A percentile compares a stretch with the other conserved stretches of the same genome.
These are phyloP conservation scores for Drosophila varians DNA, from an alignment of 1,140 invertebrate genomes.

Conservation along the genomic window DNA sequence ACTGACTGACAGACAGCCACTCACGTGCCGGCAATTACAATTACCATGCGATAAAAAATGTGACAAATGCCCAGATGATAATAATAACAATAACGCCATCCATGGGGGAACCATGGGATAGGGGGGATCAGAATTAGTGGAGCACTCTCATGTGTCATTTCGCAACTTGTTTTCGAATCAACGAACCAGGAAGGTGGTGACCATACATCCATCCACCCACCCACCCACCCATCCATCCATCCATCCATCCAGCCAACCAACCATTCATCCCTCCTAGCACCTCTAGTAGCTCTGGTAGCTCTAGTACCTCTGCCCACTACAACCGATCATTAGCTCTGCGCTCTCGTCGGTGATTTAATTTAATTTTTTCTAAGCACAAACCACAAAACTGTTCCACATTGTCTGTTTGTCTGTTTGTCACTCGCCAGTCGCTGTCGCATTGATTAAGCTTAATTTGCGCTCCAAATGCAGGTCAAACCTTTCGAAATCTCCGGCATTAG, in stretches of 20 bases:
- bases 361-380: constrained; percentile 51
- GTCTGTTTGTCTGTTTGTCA: constrained; percentile 41
- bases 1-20: constrained; percentile 2
- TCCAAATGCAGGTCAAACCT: constrained; percentile 53
- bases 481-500: constrained; percentile 43
- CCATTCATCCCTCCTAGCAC: background rate
- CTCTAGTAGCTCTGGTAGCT: background rate
- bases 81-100: constrained; percentile 1
- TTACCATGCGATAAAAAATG: constrained; percentile 39
- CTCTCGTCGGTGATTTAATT: constrained; percentile 37
- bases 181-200: constrained; percentile 47
- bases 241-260: background rate
- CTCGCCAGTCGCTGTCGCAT: constrained; percentile 24
- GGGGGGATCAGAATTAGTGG: constrained; percentile 38
- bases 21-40: constrained; percentile 48
- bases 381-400: constrained; percentile 47
- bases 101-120: too few relatives aligned
- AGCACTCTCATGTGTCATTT: constrained; percentile 40
- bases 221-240: background rate
- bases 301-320: constrained; percentile 1
- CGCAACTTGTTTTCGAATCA: constrained; percentile 51
- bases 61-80: constrained; percentile 8
- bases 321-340: constrained; percentile 23
- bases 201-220: background rate
- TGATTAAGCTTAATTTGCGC: constrained; percentile 52